Percentiles rank a stretch among this genome's conserved stretches.
These are phyloP conservation scores for Trachelus troglodyta DNA, from an alignment of 2,888 invertebrate species.

Conservation along the genomic window DNA sequence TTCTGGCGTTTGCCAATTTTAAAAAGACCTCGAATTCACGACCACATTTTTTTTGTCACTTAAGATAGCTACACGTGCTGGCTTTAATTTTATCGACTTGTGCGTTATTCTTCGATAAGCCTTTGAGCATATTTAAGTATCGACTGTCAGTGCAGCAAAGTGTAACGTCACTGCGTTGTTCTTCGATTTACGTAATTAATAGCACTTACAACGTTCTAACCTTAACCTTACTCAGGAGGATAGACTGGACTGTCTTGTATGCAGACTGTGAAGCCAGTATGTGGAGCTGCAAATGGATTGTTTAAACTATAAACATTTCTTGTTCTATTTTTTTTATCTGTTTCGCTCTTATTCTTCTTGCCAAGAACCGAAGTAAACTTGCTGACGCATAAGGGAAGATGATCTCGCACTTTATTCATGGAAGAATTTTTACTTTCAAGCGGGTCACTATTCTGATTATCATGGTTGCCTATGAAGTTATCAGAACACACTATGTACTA, in stretches of 20 bases:
- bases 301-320: not conserved
- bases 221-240: not conserved
- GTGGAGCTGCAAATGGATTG: not conserved
- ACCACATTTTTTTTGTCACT: not conserved
- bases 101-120: not conserved
- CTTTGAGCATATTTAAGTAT: not conserved
- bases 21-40: not conserved
- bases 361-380: not conserved
- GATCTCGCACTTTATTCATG: not conserved
- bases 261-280: not conserved
- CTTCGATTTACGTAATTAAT: not conserved
- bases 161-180: not conserved
- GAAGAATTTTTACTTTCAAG: not conserved
- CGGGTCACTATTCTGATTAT: not conserved
- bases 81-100: not conserved
- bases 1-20: not conserved
- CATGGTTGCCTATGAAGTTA: not conserved
- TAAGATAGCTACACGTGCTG: not conserved
- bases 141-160: not conserved
- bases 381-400: not conserved
- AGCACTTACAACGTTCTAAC: not conserved
- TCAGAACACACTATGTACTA: not conserved
- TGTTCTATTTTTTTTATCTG: not conserved
- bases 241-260: not conserved
- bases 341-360: slow-evolving; percentile 1